phyloP scores from a whole-genome alignment of 2,113 vertebrate species.

The Vanacampus margaritifer region DNA sequence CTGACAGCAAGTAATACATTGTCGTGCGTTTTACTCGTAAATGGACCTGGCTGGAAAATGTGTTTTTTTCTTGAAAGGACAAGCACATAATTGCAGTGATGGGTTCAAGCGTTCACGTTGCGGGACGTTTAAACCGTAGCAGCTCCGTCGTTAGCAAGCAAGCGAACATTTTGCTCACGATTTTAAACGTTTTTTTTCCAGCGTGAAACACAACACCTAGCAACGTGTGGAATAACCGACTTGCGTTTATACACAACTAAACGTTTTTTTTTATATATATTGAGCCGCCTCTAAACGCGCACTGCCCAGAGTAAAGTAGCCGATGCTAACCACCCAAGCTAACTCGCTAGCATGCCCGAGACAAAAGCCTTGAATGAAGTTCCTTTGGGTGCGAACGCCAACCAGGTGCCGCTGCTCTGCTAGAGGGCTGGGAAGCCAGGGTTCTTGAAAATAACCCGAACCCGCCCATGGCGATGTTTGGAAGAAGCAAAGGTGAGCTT shows the following conservation, averaged over 20 bases:
- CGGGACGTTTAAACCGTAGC: slow-evolving; percentile 49
- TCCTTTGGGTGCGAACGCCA: slow-evolving; percentile 63
- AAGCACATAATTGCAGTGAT: slow-evolving; percentile 5
- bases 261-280: neutral
- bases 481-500: slow-evolving; percentile 39
- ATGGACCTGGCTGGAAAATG: neutral
- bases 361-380: slow-evolving; percentile 79
- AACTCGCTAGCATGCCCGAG: slow-evolving; percentile 65
- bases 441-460: neutral
- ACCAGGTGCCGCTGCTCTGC: slow-evolving; percentile 61
- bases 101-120: slow-evolving; percentile 32
- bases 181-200: neutral
- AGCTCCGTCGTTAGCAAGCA: slow-evolving; percentile 43
- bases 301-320: slow-evolving; percentile 14
- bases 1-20: neutral
- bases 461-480: neutral
- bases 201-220: neutral
- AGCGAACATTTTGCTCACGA: slow-evolving; percentile 36
- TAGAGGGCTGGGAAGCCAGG: slow-evolving; percentile 26
- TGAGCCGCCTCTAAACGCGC: slow-evolving; percentile 2
- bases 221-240: neutral
- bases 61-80: neutral
- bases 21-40: neutral
- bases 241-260: slow-evolving; percentile 3
- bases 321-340: slow-evolving; percentile 53